Conservation (phyloP, 2,888 invertebrate genomes). For the Ypsolopha scabrella region DNA sequence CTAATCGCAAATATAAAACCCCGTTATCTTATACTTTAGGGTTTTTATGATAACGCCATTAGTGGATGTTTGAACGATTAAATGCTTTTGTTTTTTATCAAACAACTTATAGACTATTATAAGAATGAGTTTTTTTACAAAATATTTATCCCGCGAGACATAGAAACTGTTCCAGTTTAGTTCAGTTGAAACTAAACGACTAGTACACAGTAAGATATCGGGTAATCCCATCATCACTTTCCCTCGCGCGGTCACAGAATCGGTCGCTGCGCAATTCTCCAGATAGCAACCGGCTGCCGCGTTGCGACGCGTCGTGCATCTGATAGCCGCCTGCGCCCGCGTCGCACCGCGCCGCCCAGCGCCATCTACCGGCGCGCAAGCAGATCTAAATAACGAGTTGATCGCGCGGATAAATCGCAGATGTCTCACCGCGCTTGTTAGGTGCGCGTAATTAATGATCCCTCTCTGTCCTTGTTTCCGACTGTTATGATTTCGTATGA, state of each 20-base stretch:
- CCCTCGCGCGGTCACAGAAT: neutral
- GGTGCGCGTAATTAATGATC: constrained; percentile 53
- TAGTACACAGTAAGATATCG: no score
- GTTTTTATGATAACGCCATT: no score
- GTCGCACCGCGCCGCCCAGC: constrained; percentile 14
- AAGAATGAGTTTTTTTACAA: no score
- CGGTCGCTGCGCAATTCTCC: neutral
- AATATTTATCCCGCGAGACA: no score
- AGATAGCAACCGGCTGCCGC: neutral
- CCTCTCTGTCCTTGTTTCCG: constrained; percentile 36
- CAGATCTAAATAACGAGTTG: constrained; percentile 61
- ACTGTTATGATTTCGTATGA: constrained; percentile 33
- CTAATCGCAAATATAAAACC: no score
- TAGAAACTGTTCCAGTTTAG: no score
- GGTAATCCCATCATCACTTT: neutral
- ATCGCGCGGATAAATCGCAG: constrained; percentile 52
- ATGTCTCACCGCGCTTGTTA: constrained; percentile 52
- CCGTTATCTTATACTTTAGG: no score
- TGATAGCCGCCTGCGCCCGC: constrained; percentile 33
- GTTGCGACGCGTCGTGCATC: constrained; percentile 23
- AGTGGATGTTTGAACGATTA: no score
- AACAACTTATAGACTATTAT: no score
- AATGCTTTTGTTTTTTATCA: no score
- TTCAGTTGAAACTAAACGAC: no score
- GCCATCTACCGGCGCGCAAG: constrained; percentile 54